phyloP scores from a whole-genome alignment of 2,113 vertebrate genomes.

The Colinus virginianus region DNA sequence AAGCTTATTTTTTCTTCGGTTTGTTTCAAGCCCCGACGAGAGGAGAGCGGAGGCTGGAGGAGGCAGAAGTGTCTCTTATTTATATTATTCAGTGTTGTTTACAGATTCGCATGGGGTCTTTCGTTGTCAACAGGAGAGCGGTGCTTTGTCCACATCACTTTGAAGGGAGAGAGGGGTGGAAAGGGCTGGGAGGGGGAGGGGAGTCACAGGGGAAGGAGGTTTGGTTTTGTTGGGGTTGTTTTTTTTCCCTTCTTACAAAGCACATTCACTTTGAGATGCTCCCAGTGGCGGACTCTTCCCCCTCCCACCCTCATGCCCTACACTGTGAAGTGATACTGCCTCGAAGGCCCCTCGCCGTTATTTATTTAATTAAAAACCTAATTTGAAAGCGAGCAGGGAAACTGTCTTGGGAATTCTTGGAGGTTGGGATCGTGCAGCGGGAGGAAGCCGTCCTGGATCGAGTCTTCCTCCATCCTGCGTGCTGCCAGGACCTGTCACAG shows the following conservation, averaged over 20 bases:
- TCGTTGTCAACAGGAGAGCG: neutral
- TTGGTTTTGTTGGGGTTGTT: neutral
- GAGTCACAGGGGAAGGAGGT: neutral
- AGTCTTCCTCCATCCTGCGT: no score
- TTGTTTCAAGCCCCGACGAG: constrained; percentile 35
- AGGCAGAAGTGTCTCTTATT: constrained; percentile 62
- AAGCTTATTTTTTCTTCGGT: constrained; percentile 17
- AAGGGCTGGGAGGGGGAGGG: constrained; percentile 11
- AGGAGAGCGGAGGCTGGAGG: constrained; percentile 29
- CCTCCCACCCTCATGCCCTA: constrained; percentile 41
- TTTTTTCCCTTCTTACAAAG: constrained; percentile 41
- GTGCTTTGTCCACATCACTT: neutral
- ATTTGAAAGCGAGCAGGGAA: constrained; percentile 51
- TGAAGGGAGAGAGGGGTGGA: constrained; percentile 34
- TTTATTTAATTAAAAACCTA: constrained; percentile 78
- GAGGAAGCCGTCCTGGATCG: no score
- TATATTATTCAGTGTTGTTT: constrained; percentile 79
- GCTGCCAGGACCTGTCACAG: no score
- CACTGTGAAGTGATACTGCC: constrained; percentile 84
- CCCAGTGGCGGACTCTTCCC: constrained; percentile 22
- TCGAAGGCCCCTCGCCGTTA: constrained; percentile 70
- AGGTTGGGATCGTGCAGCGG: fast-evolving
- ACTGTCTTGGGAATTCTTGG: neutral
- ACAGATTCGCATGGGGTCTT: constrained; percentile 72
- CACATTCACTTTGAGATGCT: constrained; percentile 55